A percentile compares a stretch with the other conserved stretches of the same genome.
phyloP scores from a whole-genome alignment of 2,113 vertebrate genomes.

The Hypocryptadius cinnamomeus region DNA sequence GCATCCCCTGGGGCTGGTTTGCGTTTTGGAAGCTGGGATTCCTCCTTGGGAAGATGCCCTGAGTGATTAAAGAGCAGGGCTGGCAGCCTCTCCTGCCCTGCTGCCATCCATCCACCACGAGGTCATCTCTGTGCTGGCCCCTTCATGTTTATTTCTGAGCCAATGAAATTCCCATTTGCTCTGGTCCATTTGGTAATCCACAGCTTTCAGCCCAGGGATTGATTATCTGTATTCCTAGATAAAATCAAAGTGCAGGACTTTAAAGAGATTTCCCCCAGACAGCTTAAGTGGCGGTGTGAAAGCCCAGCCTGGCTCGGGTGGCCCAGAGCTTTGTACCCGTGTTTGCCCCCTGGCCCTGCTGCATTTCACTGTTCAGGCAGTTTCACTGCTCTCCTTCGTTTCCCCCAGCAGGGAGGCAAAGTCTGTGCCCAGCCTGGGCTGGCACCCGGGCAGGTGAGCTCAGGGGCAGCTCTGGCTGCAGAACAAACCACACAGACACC shows the following conservation, averaged over 20 bases:
- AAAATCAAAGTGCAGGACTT: conserved; percentile 16
- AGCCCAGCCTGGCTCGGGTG: not conserved
- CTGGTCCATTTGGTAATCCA: not conserved
- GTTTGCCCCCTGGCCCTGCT: not conserved
- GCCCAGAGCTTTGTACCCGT: not conserved
- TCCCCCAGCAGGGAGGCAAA: not conserved
- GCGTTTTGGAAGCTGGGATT: not conserved
- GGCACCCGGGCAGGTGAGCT: not conserved
- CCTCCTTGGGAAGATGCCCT: not conserved
- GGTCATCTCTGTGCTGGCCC: not conserved
- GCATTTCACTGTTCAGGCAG: accelerated
- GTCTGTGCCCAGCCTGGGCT: not conserved
- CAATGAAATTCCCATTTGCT: conserved; percentile 16
- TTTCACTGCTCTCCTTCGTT: not conserved
- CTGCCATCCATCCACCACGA: not conserved
- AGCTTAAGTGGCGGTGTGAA: not conserved
- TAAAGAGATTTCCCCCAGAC: not conserved
- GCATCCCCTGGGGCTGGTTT: not conserved
- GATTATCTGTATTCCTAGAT: conserved; percentile 32
- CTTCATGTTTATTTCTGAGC: not conserved
- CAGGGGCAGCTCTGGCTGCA: not conserved
- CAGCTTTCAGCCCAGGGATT: not conserved
- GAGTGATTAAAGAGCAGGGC: not conserved
- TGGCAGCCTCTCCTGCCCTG: not conserved
- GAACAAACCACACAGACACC: too few relatives aligned